Base-by-base conservation (phyloP, 2,113 vertebrate genomes). In the Chionis minor region DNA sequence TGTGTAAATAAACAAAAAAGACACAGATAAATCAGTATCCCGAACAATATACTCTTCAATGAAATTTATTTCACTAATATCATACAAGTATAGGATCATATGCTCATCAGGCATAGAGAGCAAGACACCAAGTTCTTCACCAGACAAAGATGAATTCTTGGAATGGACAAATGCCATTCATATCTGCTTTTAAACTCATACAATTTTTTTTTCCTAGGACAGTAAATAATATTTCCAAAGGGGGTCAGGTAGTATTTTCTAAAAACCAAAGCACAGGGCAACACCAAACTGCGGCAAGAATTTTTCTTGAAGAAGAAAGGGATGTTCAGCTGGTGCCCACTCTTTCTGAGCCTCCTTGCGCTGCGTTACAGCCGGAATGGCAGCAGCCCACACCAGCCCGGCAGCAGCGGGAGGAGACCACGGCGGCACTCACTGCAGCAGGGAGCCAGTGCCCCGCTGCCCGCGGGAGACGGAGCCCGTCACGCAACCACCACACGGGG, bases 381-480 rank as follows among this genome's bases (percentile, higher is more conserved):
- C 18, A 49, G 71, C n/a, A 19, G 27, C 33, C 23, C 4, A 2
- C 51, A 4, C 17, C 71, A 47, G 51, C 14, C 22, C 4, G 6
- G 49, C 58, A 33, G 30, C 4, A 2, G 11, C 14, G 3, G 42
- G 49, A 54, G 27, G 24, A 27, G 28, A 51, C 23, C 30, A 19
- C 10, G 28, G 54, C 70, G 17, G 67, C 8, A 1, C 10, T 9
- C 3, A 7, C 70, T 26, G 28, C 23, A 3, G 24, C 14, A 30
- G 63, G 1, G 15, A 38, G 51, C 30, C 56, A 4, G 21, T 14
- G 15, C 47, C 79, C 66, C 26, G 0, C 26, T 12, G 35, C 35
- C 44, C n/a, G 2, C 1, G 5, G 73, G 42, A 40, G 45, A n/a
- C 1, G 5, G 28, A 24, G n/a, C 3, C 69, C 78, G 3, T 19